Evolutionary conservation across 2,113 vertebrate species (phyloP), one percentile per base, ranked within the genome.

Genomic region (Heteronetta atricapilla): DNA sequence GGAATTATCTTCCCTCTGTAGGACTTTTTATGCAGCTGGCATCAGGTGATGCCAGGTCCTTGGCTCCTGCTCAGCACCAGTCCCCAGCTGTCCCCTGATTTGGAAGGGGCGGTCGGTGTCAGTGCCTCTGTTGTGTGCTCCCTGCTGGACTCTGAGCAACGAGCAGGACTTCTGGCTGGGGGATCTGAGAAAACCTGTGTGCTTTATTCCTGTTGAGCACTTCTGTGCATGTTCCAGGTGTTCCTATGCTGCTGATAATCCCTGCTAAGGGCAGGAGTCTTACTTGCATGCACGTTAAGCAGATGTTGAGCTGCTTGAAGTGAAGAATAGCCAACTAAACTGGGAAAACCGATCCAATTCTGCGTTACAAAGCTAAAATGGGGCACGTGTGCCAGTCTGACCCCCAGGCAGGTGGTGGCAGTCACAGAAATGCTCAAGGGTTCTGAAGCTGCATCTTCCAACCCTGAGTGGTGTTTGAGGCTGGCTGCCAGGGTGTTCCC

Each of bases 371-470:
- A 81, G 36, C 60, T 70, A 2, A 50, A 40, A 3, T 1, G 1
- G 8, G 21, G 26, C n/a, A 6, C 9, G 33, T n/a, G 22, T 17
- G 29, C 50, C 21, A 13, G 56, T 52, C 44, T 85, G 75, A 17
- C 28, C 11, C 31, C 13, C 21, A 10, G 6, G 8, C 6, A 13
- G 55, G 1, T 38, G 38, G 3, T 38, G 1, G 1, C 14, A 75
- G 46, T 38, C 23, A 8, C 33, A 17, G 13, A 66, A 1, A 21
- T 6, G 2, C 20, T 36, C 0, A 0, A 8, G 6, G 6, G 6
- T 56, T 14, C 50, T 31, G 56, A 31, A 53, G 52, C 52, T 75
- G 8, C 17, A 6, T 28, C 17, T 26, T 33, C 7, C 28, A 3
- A 17, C 14, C 20, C 7, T 8, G 1, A 1, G 15, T 40, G 53